Base-by-base conservation (phyloP, 1,140 invertebrate species). In the Drosophila mauritiana region DNA sequence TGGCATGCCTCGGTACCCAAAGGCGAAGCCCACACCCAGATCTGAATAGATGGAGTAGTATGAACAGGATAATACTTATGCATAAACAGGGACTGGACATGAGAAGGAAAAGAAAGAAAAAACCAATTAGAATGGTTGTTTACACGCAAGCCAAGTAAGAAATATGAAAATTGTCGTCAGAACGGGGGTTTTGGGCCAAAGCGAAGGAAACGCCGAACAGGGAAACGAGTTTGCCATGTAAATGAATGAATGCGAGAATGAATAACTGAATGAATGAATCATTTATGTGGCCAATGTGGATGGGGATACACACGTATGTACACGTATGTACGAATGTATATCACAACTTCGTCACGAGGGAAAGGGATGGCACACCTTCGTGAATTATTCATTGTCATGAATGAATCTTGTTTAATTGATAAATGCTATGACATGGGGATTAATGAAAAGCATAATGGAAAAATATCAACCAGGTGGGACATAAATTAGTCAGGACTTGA, bases 91-190 rank as follows among this genome's bases (percentile, higher is more conserved):
- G 61, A 59, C 77, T 86, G 83, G 81, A 85, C 82, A 85, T 80
- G 82, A 86, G 61, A 57, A 39, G 36, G 54, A 48, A 34, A 45
- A 40, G 39, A 45, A n/a, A 42, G 43, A 46, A 62, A 73, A 55
- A 73, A 78, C 74, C 78, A 85, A 85, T 85, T 85, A 86, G 64
- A 85, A 67, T 62, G 64, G 65, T 82, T 85, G 64, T 85, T 85
- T 85, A 82, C 82, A 85, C 81, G 81, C 81, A 86, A 85, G 64
- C 63, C 78, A 57, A 58, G 54, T 80, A 80, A 80, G 73, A 77
- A 62, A 72, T 65, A 76, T 56, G 54, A 40, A 76, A 75, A 67
- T 42, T 70, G 67, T 70, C 64, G 64, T 67, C 67, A 40, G 25
- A 62, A 11, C 11, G 49, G 58, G 37, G 25, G 17, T 17, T 13